Base-by-base conservation (phyloP, 2,113 vertebrate genomes). In the Cephalopterus ornatus region DNA sequence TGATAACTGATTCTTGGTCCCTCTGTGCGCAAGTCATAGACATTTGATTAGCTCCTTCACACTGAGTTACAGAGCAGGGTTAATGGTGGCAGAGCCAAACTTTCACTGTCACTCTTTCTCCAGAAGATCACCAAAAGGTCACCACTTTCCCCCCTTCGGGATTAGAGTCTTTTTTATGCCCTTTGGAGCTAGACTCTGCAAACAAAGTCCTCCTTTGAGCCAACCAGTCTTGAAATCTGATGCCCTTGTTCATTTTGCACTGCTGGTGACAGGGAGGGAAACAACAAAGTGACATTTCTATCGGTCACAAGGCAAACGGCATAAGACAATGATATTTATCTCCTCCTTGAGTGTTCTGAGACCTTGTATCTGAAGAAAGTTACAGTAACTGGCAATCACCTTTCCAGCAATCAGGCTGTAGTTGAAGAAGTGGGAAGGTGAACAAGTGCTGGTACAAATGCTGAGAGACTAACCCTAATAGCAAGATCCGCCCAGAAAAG, bases 151-250 rank as follows among this genome's bases (percentile, higher is more conserved):
- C 39, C 41, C 23, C 85, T 85, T 81, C 66, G 55, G 92, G 88
- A 94, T 89, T 88, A 70, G 70, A 79, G 93, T 88, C 59, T 63
- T 92, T 95, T 82, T 75, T 73, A 66, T 8, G 47, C 59, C 88
- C 58, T 88, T 92, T 63, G 2, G 15, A 96, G 58, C 73, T 28
- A 26, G 68, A 50, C 46, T 80, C 70, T 1, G 6, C 87, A 65
- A 88, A 96, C 92, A 93, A 96, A 95, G 95, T 94, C 61, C 72
- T 80, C 65, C 75, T 97, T 96, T 97, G 77, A 96, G 86, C 61
- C 75, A 53, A 9, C 50, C 59, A 74, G 71, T 92, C 84, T 61
- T 93, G 95, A 95, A 97, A 97, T 92, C 75, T 2, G 35, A 95
- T 67, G 73, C 80, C 30, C 78, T 93, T 88, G 78, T 85, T 94